Evolutionary conservation across 2,888 invertebrate species (phyloP).

Genomic region (Falcaria lacertinaria): DNA sequence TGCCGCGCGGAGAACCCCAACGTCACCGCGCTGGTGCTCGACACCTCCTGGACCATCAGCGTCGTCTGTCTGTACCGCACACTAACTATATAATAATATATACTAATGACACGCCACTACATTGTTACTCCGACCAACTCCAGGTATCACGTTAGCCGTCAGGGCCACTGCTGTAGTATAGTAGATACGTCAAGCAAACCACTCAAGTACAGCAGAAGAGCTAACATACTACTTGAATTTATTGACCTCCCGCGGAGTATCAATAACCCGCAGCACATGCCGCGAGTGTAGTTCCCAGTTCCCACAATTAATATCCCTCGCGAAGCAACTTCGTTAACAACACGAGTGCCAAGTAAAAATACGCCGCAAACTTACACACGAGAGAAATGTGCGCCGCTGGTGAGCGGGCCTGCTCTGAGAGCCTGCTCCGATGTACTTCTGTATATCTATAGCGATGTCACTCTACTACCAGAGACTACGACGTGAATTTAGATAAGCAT

Average conservation of each 20-base stretch:
- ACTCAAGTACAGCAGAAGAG: background rate
- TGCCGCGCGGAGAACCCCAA: constrained; percentile 95
- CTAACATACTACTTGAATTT: background rate
- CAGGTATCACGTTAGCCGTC: too few species aligned
- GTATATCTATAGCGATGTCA: too few species aligned
- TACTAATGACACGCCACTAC: too few species aligned
- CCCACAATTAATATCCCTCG: constrained; percentile 7
- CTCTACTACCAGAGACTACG: too few species aligned
- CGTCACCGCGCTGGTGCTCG: constrained; percentile 89
- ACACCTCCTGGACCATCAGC: constrained; percentile 92
- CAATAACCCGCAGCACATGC: background rate
- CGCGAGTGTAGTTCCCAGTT: constrained; percentile 1
- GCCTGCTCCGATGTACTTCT: too few species aligned
- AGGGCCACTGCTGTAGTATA: too few species aligned
- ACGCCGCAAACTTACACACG: background rate
- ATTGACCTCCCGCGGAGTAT: background rate
- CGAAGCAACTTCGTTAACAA: background rate
- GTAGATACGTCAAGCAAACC: background rate
- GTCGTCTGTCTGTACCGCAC: constrained; percentile 90
- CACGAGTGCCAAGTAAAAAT: background rate
- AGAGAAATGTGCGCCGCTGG: background rate
- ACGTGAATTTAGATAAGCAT: background rate
- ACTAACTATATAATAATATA: background rate
- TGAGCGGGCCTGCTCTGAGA: too few species aligned
- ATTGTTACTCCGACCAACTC: too few species aligned